Evolutionary conservation across 1,140 invertebrate genomes (phyloP), one percentile per base, ranked within the genome.

Genomic region (Eumaeus atala): DNA sequence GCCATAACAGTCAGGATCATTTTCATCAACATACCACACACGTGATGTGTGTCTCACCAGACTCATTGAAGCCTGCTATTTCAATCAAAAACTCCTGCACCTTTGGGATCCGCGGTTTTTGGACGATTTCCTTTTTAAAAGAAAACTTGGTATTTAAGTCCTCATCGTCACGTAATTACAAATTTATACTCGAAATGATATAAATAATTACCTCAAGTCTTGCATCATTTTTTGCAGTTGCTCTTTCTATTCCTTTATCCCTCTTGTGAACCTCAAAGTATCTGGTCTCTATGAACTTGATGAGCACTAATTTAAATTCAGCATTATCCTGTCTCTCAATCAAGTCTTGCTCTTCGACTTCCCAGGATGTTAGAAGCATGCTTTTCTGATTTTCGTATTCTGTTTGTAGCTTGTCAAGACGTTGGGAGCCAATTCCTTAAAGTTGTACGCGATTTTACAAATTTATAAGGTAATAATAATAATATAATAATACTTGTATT

Each of bases 321-420:
- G 82, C 71, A 51, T 69, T 67, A 16, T 87, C 77, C 35, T 88
- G 84, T 17, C 56, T 74, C 12, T 81, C 74, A 6, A 70, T 62
- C 7, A 87, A 74, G 8, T 78, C 72, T 11, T 73, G 62, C n/a
- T 84, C 78, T 55, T 88, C 81, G 42, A 73, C 79, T 35, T 87
- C 84, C 83, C 84, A 90, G 48, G 77, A 84, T 56, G 87, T 78
- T 0, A 90, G 74, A 36, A 90, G 72, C 34, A 64, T 66, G 38
- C 87, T 81, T 64, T 90, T 90, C 61, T 90, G 87, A 7, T 77
- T 64, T 47, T 87, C 81, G 67, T 91, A 93, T 59, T 84, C 86
- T 2, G 83, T 58, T 52, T 89, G 85, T 3, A 92, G 76, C 51
- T 89, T 88, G 57, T 88, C 79, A 0, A 92, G 77, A 16, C 81